Base-by-base conservation (phyloP, 2,113 vertebrate genomes). In the Muntiacus muntjak region DNA sequence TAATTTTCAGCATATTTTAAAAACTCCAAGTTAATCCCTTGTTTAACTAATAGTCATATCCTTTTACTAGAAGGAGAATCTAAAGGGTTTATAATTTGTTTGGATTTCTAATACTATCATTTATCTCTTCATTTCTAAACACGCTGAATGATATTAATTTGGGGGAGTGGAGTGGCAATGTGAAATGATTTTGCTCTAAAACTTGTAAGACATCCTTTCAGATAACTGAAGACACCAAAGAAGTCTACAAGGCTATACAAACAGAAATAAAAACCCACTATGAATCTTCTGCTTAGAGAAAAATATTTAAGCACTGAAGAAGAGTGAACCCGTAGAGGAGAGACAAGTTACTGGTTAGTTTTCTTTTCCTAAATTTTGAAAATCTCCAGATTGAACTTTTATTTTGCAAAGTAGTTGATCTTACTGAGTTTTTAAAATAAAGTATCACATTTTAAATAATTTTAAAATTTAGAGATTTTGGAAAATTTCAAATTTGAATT, bases 91-190 rank as follows among this genome's bases (percentile, higher is more conserved):
- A 84, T 52, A 50, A 71, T 95, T 36, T 91, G 21, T 55, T 89
- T 96, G 26, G 21, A 90, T 97, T 55, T 58, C 43, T 76, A 91
- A 36, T 2, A 30, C 8, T 23, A 50, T 2, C 12, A 71, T 91
- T 81, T 93, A 52, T 74, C 19, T 64, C 17, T 93, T 94, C 9
- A 95, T 78, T 85, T 96, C n/a, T 85, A 93, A 97, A 86, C 14
- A 11, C 23, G n/a, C 10, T 94, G 7, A 89, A 64, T 87, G 21
- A 82, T 60, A 50, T 28, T 57, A 62, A 87, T 84, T 87, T 74
- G 11, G 15, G 13, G 4, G 6, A 89, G 2, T 52, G 13, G 30
- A 40, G 26, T 54, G 9, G n/a, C 21, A 86, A 88, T 96, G 33
- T 43, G 94, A 94, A 55, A 33, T 78, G 2, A 60, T 58, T 87